phyloP scores from a whole-genome alignment of 2,113 vertebrate species.

The Chaetodon trifascialis region DNA sequence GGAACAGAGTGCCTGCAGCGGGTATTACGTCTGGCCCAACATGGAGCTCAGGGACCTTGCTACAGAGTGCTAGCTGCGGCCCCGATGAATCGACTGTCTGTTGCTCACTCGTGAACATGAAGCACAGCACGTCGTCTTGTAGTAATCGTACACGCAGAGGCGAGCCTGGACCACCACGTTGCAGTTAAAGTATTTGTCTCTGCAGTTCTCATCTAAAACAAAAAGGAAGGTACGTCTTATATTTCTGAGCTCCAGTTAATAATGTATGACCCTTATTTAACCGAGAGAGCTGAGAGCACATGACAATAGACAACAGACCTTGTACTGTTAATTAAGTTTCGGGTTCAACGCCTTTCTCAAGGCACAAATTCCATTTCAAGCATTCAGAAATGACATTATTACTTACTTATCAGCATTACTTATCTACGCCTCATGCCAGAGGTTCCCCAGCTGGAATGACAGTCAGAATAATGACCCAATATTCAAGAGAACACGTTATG shows the following conservation, averaged over 20 bases:
- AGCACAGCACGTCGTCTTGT: slow-evolving; percentile 92
- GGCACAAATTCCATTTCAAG: neutral
- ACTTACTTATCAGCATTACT: no score
- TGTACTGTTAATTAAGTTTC: neutral
- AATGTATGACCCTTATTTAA: neutral
- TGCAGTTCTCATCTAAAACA: slow-evolving; percentile 92
- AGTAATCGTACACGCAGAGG: slow-evolving; percentile 96
- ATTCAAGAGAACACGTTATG: neutral
- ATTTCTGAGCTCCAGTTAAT: neutral
- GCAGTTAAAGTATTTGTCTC: slow-evolving; percentile 96
- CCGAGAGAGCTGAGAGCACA: neutral
- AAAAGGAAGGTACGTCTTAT: slow-evolving; percentile 3
- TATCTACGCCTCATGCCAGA: neutral
- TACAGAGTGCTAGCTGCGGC: slow-evolving; percentile 86
- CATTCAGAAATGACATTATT: neutral
- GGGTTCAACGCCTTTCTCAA: neutral
- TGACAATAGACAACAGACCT: neutral
- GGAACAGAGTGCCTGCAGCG: slow-evolving; percentile 33
- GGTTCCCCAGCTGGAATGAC: neutral
- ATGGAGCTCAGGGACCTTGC: slow-evolving; percentile 19
- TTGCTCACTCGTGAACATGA: slow-evolving; percentile 89
- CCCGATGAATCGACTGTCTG: slow-evolving; percentile 82
- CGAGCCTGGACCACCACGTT: slow-evolving; percentile 97
- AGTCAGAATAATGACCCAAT: neutral
- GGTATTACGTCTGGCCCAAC: slow-evolving; percentile 37